Evolutionary conservation across 2,113 vertebrate species (phyloP).

Genomic region (Plectropomus leopardus): DNA sequence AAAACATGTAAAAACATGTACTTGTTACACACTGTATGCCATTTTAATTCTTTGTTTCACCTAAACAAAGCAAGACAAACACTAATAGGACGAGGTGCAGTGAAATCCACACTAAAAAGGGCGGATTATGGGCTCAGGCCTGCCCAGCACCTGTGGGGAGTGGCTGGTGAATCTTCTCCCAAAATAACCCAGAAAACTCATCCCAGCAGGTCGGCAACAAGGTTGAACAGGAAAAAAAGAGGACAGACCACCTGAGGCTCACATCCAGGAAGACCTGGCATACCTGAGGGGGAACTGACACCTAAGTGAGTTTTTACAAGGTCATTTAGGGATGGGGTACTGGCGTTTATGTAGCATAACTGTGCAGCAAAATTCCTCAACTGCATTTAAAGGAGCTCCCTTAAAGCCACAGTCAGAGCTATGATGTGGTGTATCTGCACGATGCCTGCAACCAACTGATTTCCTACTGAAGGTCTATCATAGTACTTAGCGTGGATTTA

Average conservation of each 20-base stretch:
- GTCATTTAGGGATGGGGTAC: conserved; percentile 62
- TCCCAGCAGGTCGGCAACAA: conserved; percentile 60
- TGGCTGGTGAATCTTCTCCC: conserved; percentile 60
- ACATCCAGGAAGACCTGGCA: conserved; percentile 41
- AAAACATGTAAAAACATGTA: not conserved
- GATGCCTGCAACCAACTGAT: conserved; percentile 52
- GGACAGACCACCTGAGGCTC: conserved; percentile 49
- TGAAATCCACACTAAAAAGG: conserved; percentile 60
- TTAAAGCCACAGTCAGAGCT: conserved; percentile 31
- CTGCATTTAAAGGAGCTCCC: conserved; percentile 48
- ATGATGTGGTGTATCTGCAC: conserved; percentile 56
- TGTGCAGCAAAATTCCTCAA: conserved; percentile 56
- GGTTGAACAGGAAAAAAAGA: conserved; percentile 60
- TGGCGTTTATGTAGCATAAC: conserved; percentile 63
- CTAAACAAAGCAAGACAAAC: conserved; percentile 24
- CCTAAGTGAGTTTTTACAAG: conserved; percentile 68
- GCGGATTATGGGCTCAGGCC: conserved; percentile 72
- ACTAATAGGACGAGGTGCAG: conserved; percentile 34
- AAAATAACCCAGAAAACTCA: conserved; percentile 58
- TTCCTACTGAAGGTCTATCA: conserved; percentile 58
- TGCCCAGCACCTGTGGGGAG: conserved; percentile 75
- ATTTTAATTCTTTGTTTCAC: conserved; percentile 10
- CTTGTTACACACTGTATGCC: not conserved
- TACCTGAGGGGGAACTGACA: conserved; percentile 61
- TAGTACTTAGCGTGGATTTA: conserved; percentile 65